Base-by-base conservation (phyloP, 2,888 invertebrate genomes). In the Amaurobius ferox region DNA sequence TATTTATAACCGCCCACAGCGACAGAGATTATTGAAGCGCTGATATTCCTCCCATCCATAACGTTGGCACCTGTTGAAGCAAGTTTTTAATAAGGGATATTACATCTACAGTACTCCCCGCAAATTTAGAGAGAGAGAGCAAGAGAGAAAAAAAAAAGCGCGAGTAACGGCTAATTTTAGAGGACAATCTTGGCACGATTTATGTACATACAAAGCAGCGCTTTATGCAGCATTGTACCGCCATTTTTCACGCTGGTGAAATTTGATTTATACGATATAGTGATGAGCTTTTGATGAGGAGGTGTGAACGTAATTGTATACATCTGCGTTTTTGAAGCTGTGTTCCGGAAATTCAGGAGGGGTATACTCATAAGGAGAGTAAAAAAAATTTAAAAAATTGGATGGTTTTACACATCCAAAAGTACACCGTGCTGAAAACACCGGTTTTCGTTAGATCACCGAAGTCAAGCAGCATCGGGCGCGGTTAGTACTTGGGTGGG, bases 21-120 rank as follows among this genome's bases (percentile, higher is more conserved):
- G 19, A 6, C 3, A 6, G 19, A 66, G 32, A 16, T 32, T 32
- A 19, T 64, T n/a, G 66, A 30, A n/a, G 66, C 5, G 19, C 1
- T 55, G 55, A 55, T 55, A 23, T 55, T 16, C 29, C 32, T 66
- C 23, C 1, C n/a, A n/a, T n/a, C 35, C 32, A 66, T 66, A 66
- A 7, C 19, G 5, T 66, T 66, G 66, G 66, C 66, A 66, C 66
- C 66, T 66, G 66, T 66, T 66, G 66, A 13, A 32, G 19, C 2
- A 32, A 28, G 35, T 66, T 55, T 55, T 55, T 55, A 55, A 55
- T 55, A 55, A 23, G 55, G 2, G 23, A 16, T 23, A 44, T 16
- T 23, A 55, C 55, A 55, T 55, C 55, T 55, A 55, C 55, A 11
- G 2, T 23, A 55, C 55, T 55, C 55, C 55, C 55, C 2, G 55